phyloP scores from a whole-genome alignment of 2,113 vertebrate genomes.

The Chauna torquata region DNA sequence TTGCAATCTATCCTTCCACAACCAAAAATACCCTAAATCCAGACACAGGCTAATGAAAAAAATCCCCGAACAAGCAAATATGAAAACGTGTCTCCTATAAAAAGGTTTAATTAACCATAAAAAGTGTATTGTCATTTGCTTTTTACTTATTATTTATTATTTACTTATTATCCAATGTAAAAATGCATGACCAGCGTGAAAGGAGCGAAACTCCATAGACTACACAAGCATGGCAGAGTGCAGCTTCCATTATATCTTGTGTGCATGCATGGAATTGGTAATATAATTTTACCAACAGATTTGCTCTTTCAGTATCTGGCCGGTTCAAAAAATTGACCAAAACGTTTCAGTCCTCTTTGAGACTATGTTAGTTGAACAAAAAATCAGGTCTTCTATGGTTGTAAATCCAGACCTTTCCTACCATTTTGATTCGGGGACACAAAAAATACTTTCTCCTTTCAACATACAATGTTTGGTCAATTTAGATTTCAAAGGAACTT shows the following conservation, averaged over 20 bases:
- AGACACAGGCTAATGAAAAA: background rate
- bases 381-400: background rate
- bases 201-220: background rate
- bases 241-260: background rate
- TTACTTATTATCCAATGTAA: background rate
- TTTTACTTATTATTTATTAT: background rate
- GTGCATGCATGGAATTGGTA: rapidly evolving
- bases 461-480: background rate
- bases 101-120: background rate
- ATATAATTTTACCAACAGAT: background rate
- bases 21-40: background rate
- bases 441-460: background rate
- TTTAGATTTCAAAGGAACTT: background rate
- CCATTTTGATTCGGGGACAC: background rate
- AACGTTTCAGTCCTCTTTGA: background rate
- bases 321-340: background rate
- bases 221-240: background rate
- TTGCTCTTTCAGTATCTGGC: background rate
- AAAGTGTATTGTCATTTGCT: background rate
- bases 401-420: background rate
- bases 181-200: background rate
- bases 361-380: background rate
- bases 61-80: background rate
- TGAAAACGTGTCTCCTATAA: background rate
- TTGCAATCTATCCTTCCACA: background rate